Conservation (phyloP, 1,140 invertebrate genomes). For the Drosophila nigromelanica region DNA sequence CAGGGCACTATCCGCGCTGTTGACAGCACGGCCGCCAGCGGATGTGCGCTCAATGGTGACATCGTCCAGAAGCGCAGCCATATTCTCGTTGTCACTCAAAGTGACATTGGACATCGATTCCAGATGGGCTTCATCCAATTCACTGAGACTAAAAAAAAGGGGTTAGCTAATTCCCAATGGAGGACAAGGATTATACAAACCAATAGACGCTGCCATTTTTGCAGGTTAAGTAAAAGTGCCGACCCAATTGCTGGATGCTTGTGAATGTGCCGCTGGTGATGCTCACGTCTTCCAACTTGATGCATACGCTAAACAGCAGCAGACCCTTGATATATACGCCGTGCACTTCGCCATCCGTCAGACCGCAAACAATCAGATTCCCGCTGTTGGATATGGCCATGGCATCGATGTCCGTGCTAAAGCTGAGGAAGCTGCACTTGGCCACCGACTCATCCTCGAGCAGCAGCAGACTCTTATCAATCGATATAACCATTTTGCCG, state of each 20-base stretch:
- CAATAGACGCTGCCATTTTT: conserved; percentile 75
- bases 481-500: conserved; percentile 73
- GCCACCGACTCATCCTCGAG: conserved; percentile 76
- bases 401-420: conserved; percentile 69
- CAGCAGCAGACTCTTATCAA: conserved; percentile 75
- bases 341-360: conserved; percentile 78
- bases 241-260: conserved; percentile 60
- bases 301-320: conserved; percentile 67
- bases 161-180: neutral
- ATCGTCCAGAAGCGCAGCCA: conserved; percentile 56
- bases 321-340: conserved; percentile 75
- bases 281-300: conserved; percentile 67
- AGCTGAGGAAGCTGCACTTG: conserved; percentile 71
- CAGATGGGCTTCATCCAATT: conserved; percentile 66
- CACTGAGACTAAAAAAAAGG: conserved; percentile 51
- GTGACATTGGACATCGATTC: conserved; percentile 50
- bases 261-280: conserved; percentile 56
- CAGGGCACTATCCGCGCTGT: conserved; percentile 52
- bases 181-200: conserved; percentile 28
- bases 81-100: conserved; percentile 59
- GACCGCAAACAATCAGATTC: conserved; percentile 74
- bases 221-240: conserved; percentile 68
- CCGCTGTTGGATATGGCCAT: conserved; percentile 69
- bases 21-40: conserved; percentile 36
- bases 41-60: conserved; percentile 55